phyloP scores from a whole-genome alignment of 2,113 vertebrate species.

The Seriola rivoliana region DNA sequence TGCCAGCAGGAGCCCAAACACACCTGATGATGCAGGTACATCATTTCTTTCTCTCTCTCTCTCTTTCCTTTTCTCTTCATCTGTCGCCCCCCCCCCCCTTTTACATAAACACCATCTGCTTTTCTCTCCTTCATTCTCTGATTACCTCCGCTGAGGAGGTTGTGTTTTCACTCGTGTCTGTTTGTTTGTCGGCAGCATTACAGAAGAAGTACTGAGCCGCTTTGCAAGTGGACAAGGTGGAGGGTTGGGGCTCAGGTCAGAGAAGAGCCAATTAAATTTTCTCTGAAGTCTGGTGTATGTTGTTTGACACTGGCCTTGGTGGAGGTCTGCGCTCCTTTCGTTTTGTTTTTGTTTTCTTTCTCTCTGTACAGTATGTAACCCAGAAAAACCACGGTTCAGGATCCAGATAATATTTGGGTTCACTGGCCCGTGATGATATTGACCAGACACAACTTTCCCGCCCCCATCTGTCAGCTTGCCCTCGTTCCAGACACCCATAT shows the following conservation, averaged over 20 bases:
- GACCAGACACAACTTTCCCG: slow-evolving; percentile 65
- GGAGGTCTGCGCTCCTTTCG: too few species aligned
- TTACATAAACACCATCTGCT: slow-evolving; percentile 44
- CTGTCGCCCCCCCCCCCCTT: neutral
- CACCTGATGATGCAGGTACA: slow-evolving; percentile 45
- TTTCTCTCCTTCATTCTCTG: neutral
- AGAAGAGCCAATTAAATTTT: too few species aligned
- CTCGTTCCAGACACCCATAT: slow-evolving; percentile 51
- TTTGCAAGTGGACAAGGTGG: too few species aligned
- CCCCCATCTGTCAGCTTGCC: slow-evolving; percentile 69
- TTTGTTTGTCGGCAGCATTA: too few species aligned
- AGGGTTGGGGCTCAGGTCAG: too few species aligned
- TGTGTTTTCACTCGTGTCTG: neutral
- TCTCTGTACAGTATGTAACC: slow-evolving; percentile 20
- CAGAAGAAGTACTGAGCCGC: too few species aligned
- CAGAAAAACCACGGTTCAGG: slow-evolving; percentile 42
- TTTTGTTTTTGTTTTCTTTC: neutral
- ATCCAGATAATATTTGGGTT: slow-evolving; percentile 60
- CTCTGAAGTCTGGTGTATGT: too few species aligned
- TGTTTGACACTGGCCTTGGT: too few species aligned
- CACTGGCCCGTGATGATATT: slow-evolving; percentile 70
- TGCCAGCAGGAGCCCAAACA: slow-evolving; percentile 58
- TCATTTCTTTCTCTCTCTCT: neutral
- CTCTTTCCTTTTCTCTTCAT: neutral
- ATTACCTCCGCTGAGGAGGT: too few species aligned